Base-by-base conservation (phyloP, 1,140 invertebrate genomes). In the Brachionus rubens region DNA sequence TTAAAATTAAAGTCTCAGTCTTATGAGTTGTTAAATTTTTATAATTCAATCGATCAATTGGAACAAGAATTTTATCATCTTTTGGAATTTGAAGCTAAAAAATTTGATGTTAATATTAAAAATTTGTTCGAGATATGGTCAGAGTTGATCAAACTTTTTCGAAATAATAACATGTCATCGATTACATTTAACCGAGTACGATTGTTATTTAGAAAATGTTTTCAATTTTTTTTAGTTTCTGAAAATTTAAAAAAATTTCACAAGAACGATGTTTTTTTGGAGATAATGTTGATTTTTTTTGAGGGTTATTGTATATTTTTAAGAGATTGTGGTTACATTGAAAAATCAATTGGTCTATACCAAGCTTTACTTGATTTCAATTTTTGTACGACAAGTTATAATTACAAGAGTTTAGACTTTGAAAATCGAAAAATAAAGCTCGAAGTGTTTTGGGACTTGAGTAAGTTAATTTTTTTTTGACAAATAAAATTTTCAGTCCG, bases 311-410 rank as follows among this genome's bases (percentile, higher is more conserved):
- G 43, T 54, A 14, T 3, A 9, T 72, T 50, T 72, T 30, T 72
- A 4, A 47, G 46, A 16, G 24, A 72, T 10, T 33, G 19, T 54
- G 68, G 68, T 7, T 72, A 50, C 10, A 14, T 72, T n/a, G 68
- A 72, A 72, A 72, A 72, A 50, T 19, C 21, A n/a, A 54, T 72
- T 9, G 68, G 68, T 7, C 2, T 54, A 21, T 72, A 50, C 50
- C 68, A 72, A 50, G 68, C 68, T 19, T 33, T 72, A 6, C 9
- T 72, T 3, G 68, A 72, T 41, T 72, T 72, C 41, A 72, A 72
- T 26, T 54, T 72, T 30, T 21, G n/a, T 12, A 54, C 46, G 10
- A 21, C 28, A 16, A 46, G 21, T 28, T 50, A 50, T 72, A 28
- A 54, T 30, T 50, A 40, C 9, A 72, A 72, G 30, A 50, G 5